Percentiles rank a stretch among this genome's conserved stretches.
phyloP scores from a whole-genome alignment of 2,797 vertebrate genomes.

The Microtus californicus region DNA sequence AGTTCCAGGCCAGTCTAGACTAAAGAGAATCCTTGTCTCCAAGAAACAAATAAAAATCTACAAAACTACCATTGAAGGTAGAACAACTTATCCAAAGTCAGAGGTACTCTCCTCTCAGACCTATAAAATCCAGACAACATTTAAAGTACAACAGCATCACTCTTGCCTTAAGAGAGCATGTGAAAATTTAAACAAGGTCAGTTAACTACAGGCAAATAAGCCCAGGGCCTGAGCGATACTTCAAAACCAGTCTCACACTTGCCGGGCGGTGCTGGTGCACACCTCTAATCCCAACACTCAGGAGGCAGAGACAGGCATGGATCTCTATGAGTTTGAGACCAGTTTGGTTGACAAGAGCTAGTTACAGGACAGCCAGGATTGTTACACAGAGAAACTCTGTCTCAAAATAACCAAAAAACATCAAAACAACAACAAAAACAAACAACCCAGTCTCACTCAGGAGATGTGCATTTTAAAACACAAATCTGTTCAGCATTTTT shows the following conservation, averaged over 20 bases:
- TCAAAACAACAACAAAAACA: too few species aligned
- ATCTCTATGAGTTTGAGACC: too few species aligned
- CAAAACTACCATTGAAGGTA: constrained; percentile 44
- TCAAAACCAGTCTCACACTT: background rate
- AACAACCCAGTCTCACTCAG: background rate
- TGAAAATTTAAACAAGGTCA: constrained; percentile 46
- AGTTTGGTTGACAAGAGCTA: too few species aligned
- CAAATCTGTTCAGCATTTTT: constrained; percentile 36
- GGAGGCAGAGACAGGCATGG: too few species aligned
- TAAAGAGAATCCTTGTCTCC: background rate
- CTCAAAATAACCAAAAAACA: too few species aligned
- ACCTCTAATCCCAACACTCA: too few species aligned
- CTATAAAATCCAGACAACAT: too few species aligned
- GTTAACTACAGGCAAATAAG: background rate
- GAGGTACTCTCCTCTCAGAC: background rate
- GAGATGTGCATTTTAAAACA: background rate
- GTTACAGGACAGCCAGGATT: too few species aligned
- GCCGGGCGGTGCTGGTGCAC: too few species aligned
- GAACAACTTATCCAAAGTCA: background rate
- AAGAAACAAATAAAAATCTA: background rate
- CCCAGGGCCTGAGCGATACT: background rate
- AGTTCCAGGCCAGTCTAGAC: background rate
- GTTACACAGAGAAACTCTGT: too few species aligned
- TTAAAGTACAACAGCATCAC: constrained; percentile 36
- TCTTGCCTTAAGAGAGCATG: constrained; percentile 26